Conservation (phyloP, 2,888 invertebrate species). For the Cantharis rufa region DNA sequence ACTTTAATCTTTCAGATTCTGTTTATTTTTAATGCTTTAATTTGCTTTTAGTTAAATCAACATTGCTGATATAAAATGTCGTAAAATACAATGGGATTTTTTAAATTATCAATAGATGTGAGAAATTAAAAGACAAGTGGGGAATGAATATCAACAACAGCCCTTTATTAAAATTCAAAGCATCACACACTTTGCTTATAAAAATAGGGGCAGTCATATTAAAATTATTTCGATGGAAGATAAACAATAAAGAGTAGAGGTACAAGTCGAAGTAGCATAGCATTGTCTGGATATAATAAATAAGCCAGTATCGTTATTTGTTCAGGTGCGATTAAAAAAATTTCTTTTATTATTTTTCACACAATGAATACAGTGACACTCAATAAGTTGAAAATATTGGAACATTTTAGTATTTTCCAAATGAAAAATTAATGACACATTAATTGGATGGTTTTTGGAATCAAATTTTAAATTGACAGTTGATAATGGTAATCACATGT, state of each 20-base stretch:
- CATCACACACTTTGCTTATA: conserved; percentile 4
- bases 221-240: conserved; percentile 27
- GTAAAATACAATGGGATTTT: neutral
- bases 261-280: conserved; percentile 26
- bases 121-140: neutral
- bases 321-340: conserved; percentile 42
- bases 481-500: neutral
- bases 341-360: conserved; percentile 28
- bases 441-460: neutral
- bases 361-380: conserved; percentile 32
- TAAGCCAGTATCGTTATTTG: conserved; percentile 35
- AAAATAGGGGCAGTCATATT: neutral
- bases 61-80: neutral
- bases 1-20: neutral
- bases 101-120: neutral
- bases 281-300: conserved; percentile 29
- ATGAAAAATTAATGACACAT: neutral
- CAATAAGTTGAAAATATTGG: conserved; percentile 7
- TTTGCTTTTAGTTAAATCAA: neutral
- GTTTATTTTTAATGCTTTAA: neutral
- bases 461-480: neutral
- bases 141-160: conserved; percentile 3
- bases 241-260: conserved; percentile 37
- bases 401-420: neutral
- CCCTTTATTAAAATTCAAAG: conserved; percentile 4